These are phyloP conservation scores for Desoria tigrina DNA, from an alignment of 2,888 invertebrate genomes.

Conservation along the genomic window DNA sequence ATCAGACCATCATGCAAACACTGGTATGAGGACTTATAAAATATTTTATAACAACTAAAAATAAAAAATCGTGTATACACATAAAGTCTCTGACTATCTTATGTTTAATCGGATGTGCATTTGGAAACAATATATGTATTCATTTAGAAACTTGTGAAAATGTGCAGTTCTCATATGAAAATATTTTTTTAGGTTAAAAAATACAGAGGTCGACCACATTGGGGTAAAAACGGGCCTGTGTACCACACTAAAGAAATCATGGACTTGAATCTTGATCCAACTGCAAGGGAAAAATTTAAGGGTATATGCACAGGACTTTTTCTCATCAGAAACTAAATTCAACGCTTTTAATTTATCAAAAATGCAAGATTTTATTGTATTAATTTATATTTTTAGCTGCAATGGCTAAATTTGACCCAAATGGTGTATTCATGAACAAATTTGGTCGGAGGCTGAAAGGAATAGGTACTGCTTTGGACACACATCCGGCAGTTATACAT, in stretches of 20 bases:
- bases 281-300: slow-evolving; percentile 15
- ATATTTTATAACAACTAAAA: not conserved
- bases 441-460: slow-evolving; percentile 19
- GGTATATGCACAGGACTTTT: not conserved
- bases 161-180: not conserved
- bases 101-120: not conserved
- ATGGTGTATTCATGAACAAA: slow-evolving; percentile 22
- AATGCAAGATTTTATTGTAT: too few species aligned
- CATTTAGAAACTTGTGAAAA: too few species aligned
- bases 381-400: not conserved
- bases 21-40: not conserved
- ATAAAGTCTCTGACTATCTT: slow-evolving; percentile 1
- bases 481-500: slow-evolving; percentile 12
- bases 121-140: too few species aligned
- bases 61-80: too few species aligned
- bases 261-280: slow-evolving; percentile 17
- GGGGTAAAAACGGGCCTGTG: slow-evolving; percentile 31
- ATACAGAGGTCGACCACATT: slow-evolving; percentile 27
- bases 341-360: not conserved
- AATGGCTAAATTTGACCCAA: slow-evolving; percentile 19
- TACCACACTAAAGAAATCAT: slow-evolving; percentile 26
- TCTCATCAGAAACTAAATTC: not conserved
- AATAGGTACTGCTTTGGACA: not conserved
- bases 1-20: slow-evolving; percentile 9
- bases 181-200: not conserved